A percentile compares a stretch with the other conserved stretches of the same genome.
Evolutionary conservation across 2,797 vertebrate species (phyloP).

Genomic region (Vespertilio murinus): DNA sequence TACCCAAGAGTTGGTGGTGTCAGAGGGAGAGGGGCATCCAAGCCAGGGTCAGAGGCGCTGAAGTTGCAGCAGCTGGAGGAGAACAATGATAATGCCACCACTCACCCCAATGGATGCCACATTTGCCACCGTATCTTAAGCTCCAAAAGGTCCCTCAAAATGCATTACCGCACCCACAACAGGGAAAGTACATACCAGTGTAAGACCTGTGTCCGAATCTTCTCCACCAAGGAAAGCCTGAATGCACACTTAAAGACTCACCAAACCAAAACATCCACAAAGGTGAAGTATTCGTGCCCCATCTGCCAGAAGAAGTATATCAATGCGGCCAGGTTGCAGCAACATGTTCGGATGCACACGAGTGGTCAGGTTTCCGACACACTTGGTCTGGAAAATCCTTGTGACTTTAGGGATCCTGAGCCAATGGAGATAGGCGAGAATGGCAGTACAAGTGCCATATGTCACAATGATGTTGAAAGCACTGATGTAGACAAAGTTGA

Average conservation of each 20-base stretch:
- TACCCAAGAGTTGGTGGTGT: conserved; percentile 83
- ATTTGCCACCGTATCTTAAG: conserved; percentile 96
- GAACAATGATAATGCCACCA: conserved; percentile 92
- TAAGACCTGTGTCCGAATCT: conserved; percentile 95
- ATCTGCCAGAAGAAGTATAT: conserved; percentile 99
- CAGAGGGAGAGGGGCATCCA: conserved; percentile 76
- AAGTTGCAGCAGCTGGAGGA: conserved; percentile 98
- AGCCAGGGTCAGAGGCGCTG: conserved; percentile 93
- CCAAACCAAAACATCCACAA: conserved; percentile 91
- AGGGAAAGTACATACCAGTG: conserved; percentile 97
- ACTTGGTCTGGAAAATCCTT: conserved; percentile 88
- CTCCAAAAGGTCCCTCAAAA: conserved; percentile 97
- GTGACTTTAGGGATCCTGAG: conserved; percentile 86
- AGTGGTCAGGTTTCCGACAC: conserved; percentile 97
- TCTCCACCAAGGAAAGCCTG: conserved; percentile 97
- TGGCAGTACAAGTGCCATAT: conserved; percentile 65
- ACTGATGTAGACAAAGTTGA: conserved; percentile 86
- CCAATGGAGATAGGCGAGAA: conserved; percentile 80
- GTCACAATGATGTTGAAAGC: conserved; percentile 85
- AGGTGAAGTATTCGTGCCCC: conserved; percentile 97
- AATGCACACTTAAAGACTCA: conserved; percentile 97
- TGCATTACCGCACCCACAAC: conserved; percentile 98
- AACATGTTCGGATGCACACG: conserved; percentile 99
- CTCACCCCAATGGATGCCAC: conserved; percentile 93
- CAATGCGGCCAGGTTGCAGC: conserved; percentile 95